Evolutionary conservation across 2,888 invertebrate genomes (phyloP).

Genomic region (Coecobrya sp.): DNA sequence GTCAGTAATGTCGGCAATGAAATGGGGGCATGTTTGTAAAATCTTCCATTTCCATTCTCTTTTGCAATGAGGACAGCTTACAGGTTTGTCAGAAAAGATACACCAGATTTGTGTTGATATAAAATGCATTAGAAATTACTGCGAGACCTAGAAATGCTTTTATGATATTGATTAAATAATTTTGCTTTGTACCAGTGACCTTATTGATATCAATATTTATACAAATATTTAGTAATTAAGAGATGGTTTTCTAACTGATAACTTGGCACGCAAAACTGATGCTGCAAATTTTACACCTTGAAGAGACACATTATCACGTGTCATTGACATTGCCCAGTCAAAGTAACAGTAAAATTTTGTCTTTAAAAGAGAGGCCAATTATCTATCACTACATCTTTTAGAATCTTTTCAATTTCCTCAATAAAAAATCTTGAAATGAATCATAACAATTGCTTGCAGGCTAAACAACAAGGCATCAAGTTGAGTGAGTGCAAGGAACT

Average conservation of each 20-base stretch:
- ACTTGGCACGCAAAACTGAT: neutral
- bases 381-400: neutral
- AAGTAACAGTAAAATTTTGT: neutral
- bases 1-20: neutral
- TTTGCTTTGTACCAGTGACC: constrained; percentile 58
- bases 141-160: neutral
- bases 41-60: constrained; percentile 65
- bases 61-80: constrained; percentile 66
- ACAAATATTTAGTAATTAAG: neutral
- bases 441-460: too few species aligned
- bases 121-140: neutral
- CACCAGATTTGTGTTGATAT: neutral
- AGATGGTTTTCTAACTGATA: neutral
- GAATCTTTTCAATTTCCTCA: neutral
- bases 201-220: neutral
- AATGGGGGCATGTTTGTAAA: constrained; percentile 28
- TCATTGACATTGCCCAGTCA: neutral
- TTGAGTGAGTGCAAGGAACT: constrained; percentile 51
- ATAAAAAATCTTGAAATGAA: neutral
- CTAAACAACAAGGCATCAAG: neutral
- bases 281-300: too few species aligned
- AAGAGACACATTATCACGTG: neutral
- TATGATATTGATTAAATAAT: neutral
- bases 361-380: neutral
- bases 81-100: constrained; percentile 51